Conservation (phyloP, 1,140 invertebrate genomes). For the Acromyrmex heyeri region DNA sequence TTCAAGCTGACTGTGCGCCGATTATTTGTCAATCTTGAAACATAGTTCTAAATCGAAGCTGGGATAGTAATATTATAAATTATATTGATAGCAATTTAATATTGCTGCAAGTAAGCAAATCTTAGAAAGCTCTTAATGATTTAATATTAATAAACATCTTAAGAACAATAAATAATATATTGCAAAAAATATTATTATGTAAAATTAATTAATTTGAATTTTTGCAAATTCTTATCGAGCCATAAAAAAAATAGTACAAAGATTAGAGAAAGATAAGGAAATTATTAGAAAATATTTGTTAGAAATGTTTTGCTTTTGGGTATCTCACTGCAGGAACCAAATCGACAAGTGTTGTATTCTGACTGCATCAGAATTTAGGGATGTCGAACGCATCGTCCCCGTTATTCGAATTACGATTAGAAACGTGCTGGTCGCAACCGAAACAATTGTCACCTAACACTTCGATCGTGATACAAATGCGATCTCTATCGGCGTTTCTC, state of each 20-base stretch:
- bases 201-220: background rate
- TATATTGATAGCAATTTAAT: too few relatives aligned
- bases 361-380: slow-evolving; percentile 35
- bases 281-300: background rate
- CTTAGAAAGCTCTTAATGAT: too few relatives aligned
- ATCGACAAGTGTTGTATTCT: slow-evolving; percentile 19
- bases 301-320: background rate
- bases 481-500: slow-evolving; percentile 53
- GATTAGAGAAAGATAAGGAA: background rate
- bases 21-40: too few relatives aligned
- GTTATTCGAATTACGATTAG: slow-evolving; percentile 63
- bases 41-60: too few relatives aligned
- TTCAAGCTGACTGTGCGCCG: too few relatives aligned
- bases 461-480: slow-evolving; percentile 52
- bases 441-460: slow-evolving; percentile 61
- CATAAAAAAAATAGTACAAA: background rate
- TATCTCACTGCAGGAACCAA: background rate
- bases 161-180: too few relatives aligned
- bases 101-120: too few relatives aligned
- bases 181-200: too few relatives aligned
- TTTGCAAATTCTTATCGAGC: background rate
- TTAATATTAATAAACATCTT: too few relatives aligned
- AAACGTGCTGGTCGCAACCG: slow-evolving; percentile 47
- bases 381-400: slow-evolving; percentile 44
- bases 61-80: too few relatives aligned